Evolutionary conservation across 2,113 vertebrate species (phyloP).

Genomic region (Scophthalmus maximus): DNA sequence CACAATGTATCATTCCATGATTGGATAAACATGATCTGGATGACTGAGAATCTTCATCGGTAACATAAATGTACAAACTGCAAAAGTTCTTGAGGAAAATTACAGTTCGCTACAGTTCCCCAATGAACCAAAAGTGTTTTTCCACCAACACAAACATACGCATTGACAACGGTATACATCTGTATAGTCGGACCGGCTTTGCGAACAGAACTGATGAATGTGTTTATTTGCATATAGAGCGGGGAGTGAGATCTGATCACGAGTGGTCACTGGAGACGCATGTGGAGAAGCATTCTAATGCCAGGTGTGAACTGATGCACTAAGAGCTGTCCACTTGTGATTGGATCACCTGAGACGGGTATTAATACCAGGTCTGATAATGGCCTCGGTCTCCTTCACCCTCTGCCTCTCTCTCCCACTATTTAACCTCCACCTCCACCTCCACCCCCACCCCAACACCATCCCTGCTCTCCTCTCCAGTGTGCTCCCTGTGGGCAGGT

Average conservation of each 20-base stretch:
- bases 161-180: no score
- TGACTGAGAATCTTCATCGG: no score
- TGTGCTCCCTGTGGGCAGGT: slow-evolving; percentile 76
- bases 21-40: no score
- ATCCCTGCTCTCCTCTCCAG: slow-evolving; percentile 57
- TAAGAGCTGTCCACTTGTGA: neutral
- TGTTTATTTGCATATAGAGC: no score
- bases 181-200: no score
- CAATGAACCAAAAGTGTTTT: no score
- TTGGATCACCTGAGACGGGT: neutral
- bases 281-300: neutral
- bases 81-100: no score
- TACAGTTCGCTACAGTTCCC: no score
- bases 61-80: no score
- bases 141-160: no score
- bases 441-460: slow-evolving; percentile 21
- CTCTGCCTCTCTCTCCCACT: neutral
- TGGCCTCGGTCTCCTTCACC: neutral
- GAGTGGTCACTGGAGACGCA: no score
- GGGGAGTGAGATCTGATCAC: neutral
- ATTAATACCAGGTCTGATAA: neutral
- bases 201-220: no score
- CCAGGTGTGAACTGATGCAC: neutral
- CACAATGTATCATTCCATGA: neutral
- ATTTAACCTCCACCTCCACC: slow-evolving; percentile 44